These are phyloP conservation scores for Xenopus laevis DNA, from an alignment of 2,113 vertebrate genomes.

Conservation along the genomic window DNA sequence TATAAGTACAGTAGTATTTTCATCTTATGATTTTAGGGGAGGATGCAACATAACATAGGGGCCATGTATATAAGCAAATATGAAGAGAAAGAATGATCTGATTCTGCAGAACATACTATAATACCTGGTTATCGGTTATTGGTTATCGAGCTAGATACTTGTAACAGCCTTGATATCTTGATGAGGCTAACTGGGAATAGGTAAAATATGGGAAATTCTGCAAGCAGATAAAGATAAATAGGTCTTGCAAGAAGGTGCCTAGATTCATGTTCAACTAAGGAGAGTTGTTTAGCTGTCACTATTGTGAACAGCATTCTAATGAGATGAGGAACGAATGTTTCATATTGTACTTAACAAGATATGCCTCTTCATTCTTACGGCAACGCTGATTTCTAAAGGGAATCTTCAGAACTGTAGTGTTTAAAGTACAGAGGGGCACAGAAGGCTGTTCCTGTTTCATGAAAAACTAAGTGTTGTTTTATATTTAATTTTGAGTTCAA, in stretches of 20 bases:
- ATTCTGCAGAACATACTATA: too few species aligned
- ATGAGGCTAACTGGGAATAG: slow-evolving; percentile 16
- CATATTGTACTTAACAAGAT: slow-evolving; percentile 16
- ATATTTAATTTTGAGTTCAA: too few species aligned
- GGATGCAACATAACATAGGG: too few species aligned
- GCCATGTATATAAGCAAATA: too few species aligned
- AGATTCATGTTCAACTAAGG: slow-evolving; percentile 25
- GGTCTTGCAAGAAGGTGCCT: slow-evolving; percentile 43
- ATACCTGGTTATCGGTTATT: too few species aligned
- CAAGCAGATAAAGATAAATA: slow-evolving; percentile 36
- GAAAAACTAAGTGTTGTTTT: not conserved
- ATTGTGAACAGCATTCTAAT: slow-evolving; percentile 21
- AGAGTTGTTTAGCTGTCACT: slow-evolving; percentile 39
- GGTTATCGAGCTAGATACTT: slow-evolving; percentile 25
- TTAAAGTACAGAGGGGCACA: slow-evolving; percentile 8
- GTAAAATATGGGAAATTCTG: slow-evolving; percentile 2
- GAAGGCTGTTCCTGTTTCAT: not conserved
- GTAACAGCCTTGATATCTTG: not conserved
- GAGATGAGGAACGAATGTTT: slow-evolving; percentile 23
- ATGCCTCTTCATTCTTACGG: slow-evolving; percentile 4
- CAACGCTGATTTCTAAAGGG: slow-evolving; percentile 16
- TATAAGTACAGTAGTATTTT: too few species aligned
- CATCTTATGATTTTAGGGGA: too few species aligned
- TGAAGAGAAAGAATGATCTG: too few species aligned
- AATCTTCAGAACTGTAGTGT: not conserved